Evolutionary conservation across 2,797 vertebrate genomes (phyloP).

Genomic region (Coendou prehensilis): DNA sequence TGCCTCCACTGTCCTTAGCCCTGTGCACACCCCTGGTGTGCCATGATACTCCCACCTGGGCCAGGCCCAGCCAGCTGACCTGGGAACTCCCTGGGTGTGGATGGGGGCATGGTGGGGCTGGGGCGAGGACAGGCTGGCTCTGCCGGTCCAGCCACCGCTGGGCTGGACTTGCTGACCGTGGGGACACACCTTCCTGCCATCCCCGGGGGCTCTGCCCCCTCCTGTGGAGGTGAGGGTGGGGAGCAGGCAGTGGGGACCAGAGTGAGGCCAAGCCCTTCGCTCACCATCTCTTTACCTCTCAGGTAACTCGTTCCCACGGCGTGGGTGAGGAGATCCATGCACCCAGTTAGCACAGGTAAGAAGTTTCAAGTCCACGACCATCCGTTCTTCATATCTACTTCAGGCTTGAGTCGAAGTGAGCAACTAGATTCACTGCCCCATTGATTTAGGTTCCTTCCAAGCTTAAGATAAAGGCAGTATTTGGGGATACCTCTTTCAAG

Average conservation of each 20-base stretch:
- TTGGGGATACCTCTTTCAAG: background rate
- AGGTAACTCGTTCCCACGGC: rapidly evolving
- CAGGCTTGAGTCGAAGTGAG: background rate
- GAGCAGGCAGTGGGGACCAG: background rate
- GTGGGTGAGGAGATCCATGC: background rate
- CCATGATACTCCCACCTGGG: background rate
- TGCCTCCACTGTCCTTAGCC: background rate
- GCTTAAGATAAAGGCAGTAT: background rate
- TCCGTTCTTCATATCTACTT: background rate
- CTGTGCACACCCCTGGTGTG: background rate
- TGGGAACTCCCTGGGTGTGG: conserved; percentile 47
- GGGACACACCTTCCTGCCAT: background rate
- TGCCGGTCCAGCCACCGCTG: conserved; percentile 27
- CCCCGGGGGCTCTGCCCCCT: background rate
- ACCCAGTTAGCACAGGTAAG: background rate
- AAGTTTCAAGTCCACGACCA: background rate
- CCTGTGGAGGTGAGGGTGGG: background rate
- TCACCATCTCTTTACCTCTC: background rate
- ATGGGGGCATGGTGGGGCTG: background rate
- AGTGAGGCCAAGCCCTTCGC: background rate
- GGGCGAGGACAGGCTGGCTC: background rate
- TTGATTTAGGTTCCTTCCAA: background rate
- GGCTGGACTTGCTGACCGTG: background rate
- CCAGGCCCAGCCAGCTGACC: background rate
- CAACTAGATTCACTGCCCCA: background rate